Conservation (phyloP, 2,113 vertebrate genomes). For the Hemicordylus capensis region DNA sequence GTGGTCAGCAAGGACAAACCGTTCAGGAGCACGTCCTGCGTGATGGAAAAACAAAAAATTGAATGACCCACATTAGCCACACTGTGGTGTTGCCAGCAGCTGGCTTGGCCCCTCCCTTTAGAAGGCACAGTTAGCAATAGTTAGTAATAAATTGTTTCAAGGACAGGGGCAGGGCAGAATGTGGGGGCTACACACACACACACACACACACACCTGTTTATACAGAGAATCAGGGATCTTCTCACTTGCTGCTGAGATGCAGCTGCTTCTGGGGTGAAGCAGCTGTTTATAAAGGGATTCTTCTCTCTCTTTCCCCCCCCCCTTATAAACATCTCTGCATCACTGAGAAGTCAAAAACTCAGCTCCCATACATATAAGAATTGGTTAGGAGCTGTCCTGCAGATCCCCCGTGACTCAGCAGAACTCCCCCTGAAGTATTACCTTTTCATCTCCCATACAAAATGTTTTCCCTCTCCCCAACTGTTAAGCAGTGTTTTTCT, state of each 20-base stretch:
- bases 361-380: background rate
- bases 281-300: background rate
- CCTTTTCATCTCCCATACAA: too few species aligned
- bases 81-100: background rate
- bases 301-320: too few species aligned
- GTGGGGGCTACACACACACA: too few species aligned
- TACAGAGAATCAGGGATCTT: too few species aligned
- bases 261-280: too few species aligned
- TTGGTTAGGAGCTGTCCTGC: background rate
- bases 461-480: too few species aligned
- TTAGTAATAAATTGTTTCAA: background rate
- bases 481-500: too few species aligned
- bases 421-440: too few species aligned
- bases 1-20: background rate
- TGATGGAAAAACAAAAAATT: background rate
- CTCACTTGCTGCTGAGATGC: background rate
- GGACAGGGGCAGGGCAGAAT: background rate
- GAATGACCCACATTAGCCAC: conserved; percentile 12
- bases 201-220: too few species aligned
- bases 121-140: background rate
- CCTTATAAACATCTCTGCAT: background rate
- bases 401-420: too few species aligned
- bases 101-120: background rate
- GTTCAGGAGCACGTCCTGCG: background rate
- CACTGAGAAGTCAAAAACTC: background rate